Evolutionary conservation across 2,113 vertebrate species (phyloP), one percentile per base, ranked within the genome.

Genomic region (Pao palembangensis): DNA sequence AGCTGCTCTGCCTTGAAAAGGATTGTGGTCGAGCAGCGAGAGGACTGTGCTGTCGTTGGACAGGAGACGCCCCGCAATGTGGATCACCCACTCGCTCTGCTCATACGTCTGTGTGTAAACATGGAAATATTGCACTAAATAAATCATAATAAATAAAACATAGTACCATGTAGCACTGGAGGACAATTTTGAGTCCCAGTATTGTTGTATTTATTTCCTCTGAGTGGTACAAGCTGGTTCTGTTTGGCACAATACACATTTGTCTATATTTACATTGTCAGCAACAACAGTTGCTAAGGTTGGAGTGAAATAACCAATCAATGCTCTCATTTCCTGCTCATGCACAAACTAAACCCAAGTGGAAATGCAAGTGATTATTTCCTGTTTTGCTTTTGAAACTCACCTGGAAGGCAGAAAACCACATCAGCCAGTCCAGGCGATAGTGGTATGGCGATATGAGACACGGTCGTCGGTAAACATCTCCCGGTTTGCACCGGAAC

Each of bases 371-470:
- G 34, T 12, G 10, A 11, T 11, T 38, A 38, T 38, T 38, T 38
- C 1, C 2, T 6, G 25, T 38, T 38, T 12, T 38, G 34, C 34
- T 38, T 34, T 41, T 10, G 18, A 46, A 23, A 52, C 2, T 47
- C 14, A 95, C 96, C 94, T 98, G 96, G 80, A 99, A 95, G 53
- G 95, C 94, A 0, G 96, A 93, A 0, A 98, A 96, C 96, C 97
- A 99, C 96, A 99, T 97, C 16, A 98, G 95, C 97, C 97, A 98
- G 89, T 99, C 96, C 6, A 98, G 93, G 47, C 96, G 91, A 79
- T 98, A 92, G 87, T 98, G 96, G 85, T 98, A 98, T 0, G 97
- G 97, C 0, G 89, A 93, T 49, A 97, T 89, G 38, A 96, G 76
- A 78, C 97, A 98, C 0, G 96, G 96, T 5, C 90, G 86, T 23